A percentile compares a stretch with the other conserved stretches of the same genome.
Evolutionary conservation across 2,113 vertebrate species (phyloP).

Genomic region (Natator depressus): DNA sequence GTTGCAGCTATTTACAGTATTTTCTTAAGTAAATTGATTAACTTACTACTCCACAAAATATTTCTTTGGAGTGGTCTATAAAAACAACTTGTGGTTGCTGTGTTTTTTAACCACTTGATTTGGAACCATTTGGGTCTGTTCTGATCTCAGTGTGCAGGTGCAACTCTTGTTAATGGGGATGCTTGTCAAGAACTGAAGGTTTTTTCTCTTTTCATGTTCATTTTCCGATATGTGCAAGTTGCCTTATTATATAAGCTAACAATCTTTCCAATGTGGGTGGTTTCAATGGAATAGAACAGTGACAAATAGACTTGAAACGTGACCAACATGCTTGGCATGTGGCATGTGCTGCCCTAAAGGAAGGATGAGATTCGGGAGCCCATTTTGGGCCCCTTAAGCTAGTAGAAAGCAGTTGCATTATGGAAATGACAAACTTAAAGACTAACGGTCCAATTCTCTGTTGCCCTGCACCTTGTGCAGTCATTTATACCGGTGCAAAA

Average conservation of each 20-base stretch:
- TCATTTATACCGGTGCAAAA: not conserved
- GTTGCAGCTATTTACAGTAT: not conserved
- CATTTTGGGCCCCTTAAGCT: not conserved
- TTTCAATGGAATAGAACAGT: constrained; percentile 4
- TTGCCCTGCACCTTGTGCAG: accelerated
- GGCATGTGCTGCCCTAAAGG: not conserved
- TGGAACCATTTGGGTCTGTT: not conserved
- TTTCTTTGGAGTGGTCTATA: not conserved
- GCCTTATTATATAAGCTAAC: not conserved
- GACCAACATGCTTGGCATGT: not conserved
- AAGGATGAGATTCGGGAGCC: constrained; percentile 2
- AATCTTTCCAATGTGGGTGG: not conserved
- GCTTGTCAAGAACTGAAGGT: not conserved
- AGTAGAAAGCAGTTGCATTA: not conserved
- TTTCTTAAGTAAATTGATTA: not conserved
- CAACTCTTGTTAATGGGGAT: not conserved
- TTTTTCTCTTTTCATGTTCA: not conserved
- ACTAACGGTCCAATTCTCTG: not conserved
- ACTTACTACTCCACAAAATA: not conserved
- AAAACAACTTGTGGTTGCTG: not conserved
- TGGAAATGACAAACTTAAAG: not conserved
- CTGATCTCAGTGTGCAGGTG: not conserved
- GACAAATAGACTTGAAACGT: not conserved
- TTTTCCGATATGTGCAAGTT: not conserved
- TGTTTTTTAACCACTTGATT: not conserved